Percentiles rank a stretch among this genome's conserved stretches.
Evolutionary conservation across 1,140 invertebrate genomes (phyloP).

Genomic region (Zaprionus lachaisei): DNA sequence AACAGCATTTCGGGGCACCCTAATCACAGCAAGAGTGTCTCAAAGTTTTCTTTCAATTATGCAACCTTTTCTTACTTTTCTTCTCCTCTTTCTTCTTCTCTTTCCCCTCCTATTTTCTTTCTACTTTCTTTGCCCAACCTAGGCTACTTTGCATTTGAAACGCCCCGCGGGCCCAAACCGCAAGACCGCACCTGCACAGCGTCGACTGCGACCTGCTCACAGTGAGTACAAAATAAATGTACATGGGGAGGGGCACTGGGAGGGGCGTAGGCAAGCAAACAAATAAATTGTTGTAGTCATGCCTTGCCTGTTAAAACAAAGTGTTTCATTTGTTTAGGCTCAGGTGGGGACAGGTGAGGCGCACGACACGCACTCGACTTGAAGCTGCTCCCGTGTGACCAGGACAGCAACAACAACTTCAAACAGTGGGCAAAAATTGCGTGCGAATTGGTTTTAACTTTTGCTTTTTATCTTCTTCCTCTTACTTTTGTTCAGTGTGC

Average conservation of each 20-base stretch:
- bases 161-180: constrained; percentile 51
- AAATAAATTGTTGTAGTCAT: constrained; percentile 75
- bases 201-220: neutral
- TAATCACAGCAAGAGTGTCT: constrained; percentile 40
- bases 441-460: constrained; percentile 82
- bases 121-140: neutral
- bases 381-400: constrained; percentile 48
- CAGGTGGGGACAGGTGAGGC: constrained; percentile 25
- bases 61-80: constrained; percentile 22
- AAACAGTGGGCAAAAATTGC: constrained; percentile 74
- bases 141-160: constrained; percentile 69
- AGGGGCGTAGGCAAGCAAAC: constrained; percentile 29
- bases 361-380: constrained; percentile 49
- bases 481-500: constrained; percentile 39
- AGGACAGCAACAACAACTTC: constrained; percentile 41
- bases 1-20: constrained; percentile 33
- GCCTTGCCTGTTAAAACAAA: constrained; percentile 58
- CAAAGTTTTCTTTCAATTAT: constrained; percentile 58
- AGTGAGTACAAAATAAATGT: constrained; percentile 23
- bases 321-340: constrained; percentile 79
- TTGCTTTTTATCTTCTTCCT: constrained; percentile 76
- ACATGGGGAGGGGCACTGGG: neutral
- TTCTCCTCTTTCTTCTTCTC: constrained; percentile 19
- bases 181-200: constrained; percentile 58
- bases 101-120: constrained; percentile 28